Evolutionary conservation across 2,113 vertebrate genomes (phyloP).

Genomic region (Gallinago undulata): DNA sequence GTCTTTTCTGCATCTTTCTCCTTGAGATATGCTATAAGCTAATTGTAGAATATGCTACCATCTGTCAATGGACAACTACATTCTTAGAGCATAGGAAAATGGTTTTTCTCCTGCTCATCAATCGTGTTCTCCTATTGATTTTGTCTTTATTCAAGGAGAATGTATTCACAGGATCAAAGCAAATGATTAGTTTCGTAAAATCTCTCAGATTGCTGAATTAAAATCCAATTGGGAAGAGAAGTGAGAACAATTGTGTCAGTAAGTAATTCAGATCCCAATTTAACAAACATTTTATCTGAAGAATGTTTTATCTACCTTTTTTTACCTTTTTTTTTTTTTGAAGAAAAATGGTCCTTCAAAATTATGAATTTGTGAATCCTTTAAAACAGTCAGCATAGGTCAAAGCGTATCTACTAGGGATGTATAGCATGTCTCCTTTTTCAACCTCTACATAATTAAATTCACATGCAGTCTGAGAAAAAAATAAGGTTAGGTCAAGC

Average conservation of each 20-base stretch:
- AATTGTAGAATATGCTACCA: background rate
- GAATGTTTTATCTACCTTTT: background rate
- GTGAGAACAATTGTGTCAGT: background rate
- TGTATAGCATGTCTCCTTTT: background rate
- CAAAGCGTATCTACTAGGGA: background rate
- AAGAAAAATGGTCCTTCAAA: background rate
- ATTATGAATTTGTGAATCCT: background rate
- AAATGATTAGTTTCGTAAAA: conserved; percentile 15
- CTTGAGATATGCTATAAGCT: background rate
- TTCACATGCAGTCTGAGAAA: background rate
- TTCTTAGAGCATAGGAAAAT: background rate
- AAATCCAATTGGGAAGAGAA: background rate
- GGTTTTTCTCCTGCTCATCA: background rate
- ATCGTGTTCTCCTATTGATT: conserved; percentile 6
- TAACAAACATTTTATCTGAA: background rate
- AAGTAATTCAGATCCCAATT: background rate
- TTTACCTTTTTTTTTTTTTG: background rate
- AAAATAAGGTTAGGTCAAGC: background rate
- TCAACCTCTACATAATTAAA: background rate
- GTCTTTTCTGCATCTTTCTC: background rate
- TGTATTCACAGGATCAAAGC: background rate
- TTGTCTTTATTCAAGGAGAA: conserved; percentile 36
- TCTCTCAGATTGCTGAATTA: conserved; percentile 17
- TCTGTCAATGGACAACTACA: background rate
- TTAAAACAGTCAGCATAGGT: background rate